Evolutionary conservation across 2,888 invertebrate genomes (phyloP), one percentile per base, ranked within the genome.

Genomic region (Chirona hameri): DNA sequence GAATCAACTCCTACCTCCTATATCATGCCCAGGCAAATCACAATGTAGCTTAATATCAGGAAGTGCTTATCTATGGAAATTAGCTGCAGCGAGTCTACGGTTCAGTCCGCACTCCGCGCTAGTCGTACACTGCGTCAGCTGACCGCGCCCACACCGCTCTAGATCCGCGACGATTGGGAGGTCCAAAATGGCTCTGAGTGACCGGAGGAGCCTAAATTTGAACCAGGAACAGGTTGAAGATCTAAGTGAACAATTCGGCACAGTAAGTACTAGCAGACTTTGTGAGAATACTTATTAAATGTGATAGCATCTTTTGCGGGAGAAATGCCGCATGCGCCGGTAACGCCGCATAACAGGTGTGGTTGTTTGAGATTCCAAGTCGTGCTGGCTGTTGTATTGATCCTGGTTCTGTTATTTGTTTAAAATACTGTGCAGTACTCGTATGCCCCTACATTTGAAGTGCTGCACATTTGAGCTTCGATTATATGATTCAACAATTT

Each of bases 161-260:
- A 31, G 31, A 15, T 31, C 31, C 69, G 60, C 24, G 69, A 14
- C 60, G 60, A n/a, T 14, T 27, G 31, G 18, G 46, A 76, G 39
- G 12, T 15, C 4, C 12, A 24, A 46, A 7, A 76, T 76, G 76
- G 76, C 76, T 39, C 76, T 76, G 3, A 76, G 76, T 46, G 76
- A 76, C 76, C 39, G 76, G 24, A 76, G 46, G 21, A 76, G 76
- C 46, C 21, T 76, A 24, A 76, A 76, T 24, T 46, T 76, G 46
- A 76, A 76, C 46, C 76, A 76, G 39, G 76, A 76, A 9, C 76
- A 76, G 12, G 27, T 76, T 4, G 76, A 76, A 24, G 76, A 76
- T 3, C 24, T 76, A 1, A 76, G 27, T 15, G 76, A 76, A 46
- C 76, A 76, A 27, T 76, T 76, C 46, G 21, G 76, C 76, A 76